These are phyloP conservation scores for Cladopsammia gracilis DNA, from an alignment of 64 coral and sea anemone genomes.

Conservation along the genomic window DNA sequence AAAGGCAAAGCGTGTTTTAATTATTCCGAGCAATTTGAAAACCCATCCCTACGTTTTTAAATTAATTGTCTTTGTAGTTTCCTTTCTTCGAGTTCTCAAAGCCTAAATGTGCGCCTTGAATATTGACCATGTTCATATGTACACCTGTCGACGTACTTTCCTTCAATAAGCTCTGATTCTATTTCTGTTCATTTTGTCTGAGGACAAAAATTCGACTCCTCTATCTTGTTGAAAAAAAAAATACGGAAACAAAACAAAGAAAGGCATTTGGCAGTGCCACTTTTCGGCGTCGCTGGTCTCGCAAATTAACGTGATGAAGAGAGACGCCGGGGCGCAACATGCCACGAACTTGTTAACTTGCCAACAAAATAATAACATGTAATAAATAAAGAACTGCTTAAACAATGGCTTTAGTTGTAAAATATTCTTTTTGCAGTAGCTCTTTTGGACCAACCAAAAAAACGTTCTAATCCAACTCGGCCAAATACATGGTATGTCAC, in stretches of 20 bases:
- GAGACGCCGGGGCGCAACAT: not conserved
- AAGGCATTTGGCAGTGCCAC: not conserved
- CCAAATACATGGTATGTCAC: not conserved
- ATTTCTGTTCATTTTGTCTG: slow-evolving; percentile 12
- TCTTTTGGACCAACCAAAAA: too few relatives aligned
- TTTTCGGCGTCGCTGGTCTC: slow-evolving; percentile 4
- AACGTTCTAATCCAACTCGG: too few relatives aligned
- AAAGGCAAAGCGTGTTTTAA: not conserved
- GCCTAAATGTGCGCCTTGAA: not conserved
- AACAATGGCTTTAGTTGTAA: not conserved
- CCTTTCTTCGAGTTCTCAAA: not conserved
- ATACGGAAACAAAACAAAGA: not conserved
- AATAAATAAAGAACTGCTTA: not conserved
- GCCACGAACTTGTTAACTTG: not conserved
- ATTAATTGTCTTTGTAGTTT: too few relatives aligned
- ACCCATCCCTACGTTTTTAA: too few relatives aligned
- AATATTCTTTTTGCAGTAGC: not conserved
- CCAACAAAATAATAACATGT: not conserved
- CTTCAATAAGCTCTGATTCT: not conserved
- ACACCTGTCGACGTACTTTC: not conserved
- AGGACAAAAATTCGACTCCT: not conserved
- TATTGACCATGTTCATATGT: not conserved
- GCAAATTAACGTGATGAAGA: not conserved
- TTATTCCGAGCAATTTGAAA: not conserved
- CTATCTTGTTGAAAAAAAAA: not conserved